These are phyloP conservation scores for Ailurus styani DNA, from an alignment of 2,113 vertebrate species.

Conservation along the genomic window DNA sequence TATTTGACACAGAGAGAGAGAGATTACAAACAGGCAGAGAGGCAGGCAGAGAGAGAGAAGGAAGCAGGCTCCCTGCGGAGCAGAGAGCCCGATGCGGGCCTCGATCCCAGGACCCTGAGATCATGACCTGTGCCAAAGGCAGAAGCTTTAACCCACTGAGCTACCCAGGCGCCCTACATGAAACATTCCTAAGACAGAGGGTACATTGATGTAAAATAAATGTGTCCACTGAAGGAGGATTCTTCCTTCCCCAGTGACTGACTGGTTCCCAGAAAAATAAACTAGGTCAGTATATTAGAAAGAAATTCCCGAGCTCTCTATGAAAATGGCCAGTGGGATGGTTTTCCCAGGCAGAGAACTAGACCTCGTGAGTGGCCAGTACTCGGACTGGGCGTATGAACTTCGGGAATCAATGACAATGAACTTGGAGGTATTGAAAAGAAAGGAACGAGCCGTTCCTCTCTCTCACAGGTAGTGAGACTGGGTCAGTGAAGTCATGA, in stretches of 20 bases:
- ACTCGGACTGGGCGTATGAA: not conserved
- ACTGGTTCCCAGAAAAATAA: not conserved
- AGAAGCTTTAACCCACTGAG: too few species aligned
- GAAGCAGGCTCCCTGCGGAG: too few species aligned
- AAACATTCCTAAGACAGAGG: not conserved
- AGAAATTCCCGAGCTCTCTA: not conserved
- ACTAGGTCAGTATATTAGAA: not conserved
- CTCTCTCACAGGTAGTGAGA: not conserved
- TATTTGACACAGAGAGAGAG: too few species aligned
- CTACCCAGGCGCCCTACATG: too few species aligned
- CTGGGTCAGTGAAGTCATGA: slow-evolving; percentile 15
- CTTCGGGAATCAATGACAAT: not conserved
- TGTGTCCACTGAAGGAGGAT: not conserved
- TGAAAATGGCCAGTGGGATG: not conserved
- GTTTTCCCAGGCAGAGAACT: not conserved
- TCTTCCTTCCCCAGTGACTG: not conserved
- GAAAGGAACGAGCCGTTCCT: not conserved
- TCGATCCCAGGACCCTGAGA: too few species aligned
- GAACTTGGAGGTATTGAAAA: not conserved
- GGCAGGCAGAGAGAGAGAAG: too few species aligned
- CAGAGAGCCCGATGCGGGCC: too few species aligned
- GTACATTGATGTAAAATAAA: not conserved
- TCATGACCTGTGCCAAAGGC: too few species aligned
- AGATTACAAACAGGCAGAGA: too few species aligned
- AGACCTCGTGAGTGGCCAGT: too few species aligned